These are phyloP conservation scores for rabbit (Oryctolagus cuniculus) DNA, from an alignment of 2,113 vertebrate species.

Conservation along the genomic window DNA sequence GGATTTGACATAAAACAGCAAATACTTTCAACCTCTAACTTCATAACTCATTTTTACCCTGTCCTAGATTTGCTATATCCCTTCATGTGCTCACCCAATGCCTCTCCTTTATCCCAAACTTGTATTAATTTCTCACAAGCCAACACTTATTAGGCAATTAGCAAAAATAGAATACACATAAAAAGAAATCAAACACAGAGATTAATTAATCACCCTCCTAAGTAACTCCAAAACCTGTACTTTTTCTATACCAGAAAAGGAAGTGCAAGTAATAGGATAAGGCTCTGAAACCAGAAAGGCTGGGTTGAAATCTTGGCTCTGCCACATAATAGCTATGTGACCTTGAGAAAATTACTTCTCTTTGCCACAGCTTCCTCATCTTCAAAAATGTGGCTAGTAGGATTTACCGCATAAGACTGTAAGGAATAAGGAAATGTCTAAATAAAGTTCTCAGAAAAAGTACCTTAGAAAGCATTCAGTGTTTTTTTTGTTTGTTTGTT, in stretches of 20 bases:
- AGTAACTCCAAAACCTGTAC: background rate
- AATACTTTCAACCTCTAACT: slow-evolving; percentile 6
- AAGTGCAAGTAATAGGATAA: background rate
- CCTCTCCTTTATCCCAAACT: background rate
- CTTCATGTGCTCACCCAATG: background rate
- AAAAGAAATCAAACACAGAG: slow-evolving; percentile 14
- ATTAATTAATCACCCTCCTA: background rate
- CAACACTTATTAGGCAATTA: background rate
- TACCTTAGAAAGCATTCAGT: background rate
- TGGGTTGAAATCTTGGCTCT: background rate
- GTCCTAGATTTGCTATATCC: background rate
- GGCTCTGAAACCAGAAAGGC: background rate
- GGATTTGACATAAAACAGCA: slow-evolving; percentile 2
- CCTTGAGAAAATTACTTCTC: background rate
- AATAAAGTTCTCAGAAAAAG: slow-evolving; percentile 13
- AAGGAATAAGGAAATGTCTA: slow-evolving; percentile 34
- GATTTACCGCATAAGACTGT: background rate
- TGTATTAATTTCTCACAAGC: background rate
- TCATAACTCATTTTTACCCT: background rate
- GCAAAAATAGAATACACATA: background rate
- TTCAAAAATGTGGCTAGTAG: background rate
- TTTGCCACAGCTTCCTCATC: background rate
- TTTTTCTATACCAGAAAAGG: slow-evolving; percentile 45
- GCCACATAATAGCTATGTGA: background rate
- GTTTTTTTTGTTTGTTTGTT: background rate